Evolutionary conservation across 2,797 vertebrate genomes (phyloP).

Genomic region (Gymnothorax javanicus): DNA sequence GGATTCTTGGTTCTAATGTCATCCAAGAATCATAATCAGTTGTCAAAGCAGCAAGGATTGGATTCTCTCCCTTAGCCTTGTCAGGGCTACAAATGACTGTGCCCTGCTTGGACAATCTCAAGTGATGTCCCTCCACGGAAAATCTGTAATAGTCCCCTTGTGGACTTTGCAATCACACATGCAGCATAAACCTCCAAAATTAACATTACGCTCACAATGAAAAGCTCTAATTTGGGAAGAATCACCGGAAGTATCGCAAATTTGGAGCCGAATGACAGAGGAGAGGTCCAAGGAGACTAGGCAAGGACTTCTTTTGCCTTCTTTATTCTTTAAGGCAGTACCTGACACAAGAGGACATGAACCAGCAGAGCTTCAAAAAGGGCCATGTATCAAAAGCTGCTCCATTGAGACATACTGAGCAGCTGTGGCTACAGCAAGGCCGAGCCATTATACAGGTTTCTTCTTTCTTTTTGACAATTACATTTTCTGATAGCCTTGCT

Average conservation of each 20-base stretch:
- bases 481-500: constrained; percentile 17
- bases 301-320: neutral
- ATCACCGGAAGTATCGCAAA: neutral
- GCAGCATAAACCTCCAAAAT: neutral
- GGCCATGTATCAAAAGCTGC: neutral
- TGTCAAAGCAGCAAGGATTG: no score
- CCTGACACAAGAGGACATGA: constrained; percentile 1
- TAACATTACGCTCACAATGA: neutral
- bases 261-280: neutral
- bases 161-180: neutral
- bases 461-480: neutral
- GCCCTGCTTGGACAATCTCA: neutral
- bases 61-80: no score
- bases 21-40: no score
- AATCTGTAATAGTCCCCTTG: neutral
- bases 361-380: neutral
- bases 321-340: constrained; percentile 1
- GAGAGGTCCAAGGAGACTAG: neutral
- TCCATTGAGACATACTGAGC: neutral
- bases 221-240: neutral
- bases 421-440: neutral
- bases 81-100: neutral
- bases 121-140: neutral
- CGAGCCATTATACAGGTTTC: neutral
- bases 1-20: no score